Base-by-base conservation (phyloP, 2,797 vertebrate species). In the Gambusia yucatana region DNA sequence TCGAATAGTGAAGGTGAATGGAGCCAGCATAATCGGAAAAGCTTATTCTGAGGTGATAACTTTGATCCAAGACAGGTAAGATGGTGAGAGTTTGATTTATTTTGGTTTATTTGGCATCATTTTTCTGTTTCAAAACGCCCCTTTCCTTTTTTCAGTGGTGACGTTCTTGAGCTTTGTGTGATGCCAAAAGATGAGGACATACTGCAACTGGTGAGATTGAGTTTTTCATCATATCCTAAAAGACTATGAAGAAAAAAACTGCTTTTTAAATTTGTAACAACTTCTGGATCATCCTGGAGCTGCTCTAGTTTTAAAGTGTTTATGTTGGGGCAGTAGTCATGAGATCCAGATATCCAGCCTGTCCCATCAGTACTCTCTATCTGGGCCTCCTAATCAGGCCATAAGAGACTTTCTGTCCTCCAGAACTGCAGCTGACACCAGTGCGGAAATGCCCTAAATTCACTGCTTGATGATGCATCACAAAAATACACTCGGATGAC, bases 111-210 rank as follows among this genome's bases (percentile, higher is more conserved):
- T 81, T 72, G 7, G 1, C 1, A 52, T 13, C 47, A 6, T 77
- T 55, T 74, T 47, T 36, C 74, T 55, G 75, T 28, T 82, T 84
- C 25, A 67, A 25, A 67, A 41, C 0, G 7, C 7, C 7, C 22
- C 22, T 52, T 52, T 52, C 20, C 50, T 70, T 36, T 47, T 91
- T 96, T 83, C 94, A 99, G 98, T 92, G 97, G 97, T 75, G 95
- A 96, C 43, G 93, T 97, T 81, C 95, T 99, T 89, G 98, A 99
- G 88, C 97, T 99, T 87, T 98, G 98, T 86, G 98, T 99, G 84
- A 99, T 99, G 98, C 98, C 98, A 90, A 99, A 99, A 96, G 98
- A 99, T 81, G 98, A 99, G 90, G 98, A 99, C 85, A 98, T 99
- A 82, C 96, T 99, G 78, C 98, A 99, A 44, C 89, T 99, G 97